Evolutionary conservation across 2,797 vertebrate genomes (phyloP), one percentile per base, ranked within the genome.

Genomic region (Microctenopoma steveboyesi): DNA sequence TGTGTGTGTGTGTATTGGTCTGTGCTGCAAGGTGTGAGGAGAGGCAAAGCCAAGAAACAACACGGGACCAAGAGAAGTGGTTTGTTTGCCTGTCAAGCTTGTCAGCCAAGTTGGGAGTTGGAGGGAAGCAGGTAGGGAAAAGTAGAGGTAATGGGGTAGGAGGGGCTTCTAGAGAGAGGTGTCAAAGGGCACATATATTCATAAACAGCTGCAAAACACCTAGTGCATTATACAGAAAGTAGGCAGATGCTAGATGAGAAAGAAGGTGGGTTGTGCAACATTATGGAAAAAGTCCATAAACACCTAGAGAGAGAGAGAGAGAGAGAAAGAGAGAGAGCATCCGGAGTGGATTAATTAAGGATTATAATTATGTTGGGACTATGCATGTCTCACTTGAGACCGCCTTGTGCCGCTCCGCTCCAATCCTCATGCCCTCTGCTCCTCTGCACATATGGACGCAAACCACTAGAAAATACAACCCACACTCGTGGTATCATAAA

Each of bases 281-380:
- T 59, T 74, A 85, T 86, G 78, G 87, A 84, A 88, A 75, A 81
- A 79, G 78, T 76, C 74, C 75, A 80, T 71, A 72, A 83, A 88
- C 67, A 81, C 70, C 14, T 67, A 10, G 56, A 43, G 42, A 42
- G 54, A 52, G 53, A 37, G 52, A 55, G 30, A 57, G 64, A 42
- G 49, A 25, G 46, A 25, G 48, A 25, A 42, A 27, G 77, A 58
- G 76, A 58, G 76, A 58, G 74, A 39, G 74, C 74, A 91, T 92
- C 89, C 86, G 40, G 88, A 88, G 89, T 93, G 88, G 88, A 89
- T 93, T 93, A 93, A 93, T 94, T 93, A 93, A 91, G 87, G 88
- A 90, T 93, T 92, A 93, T 93, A 93, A 93, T 93, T 91, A 93
- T 88, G 88, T 79, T 90, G 90, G 89, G 92, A 92, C 91, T 75